phyloP scores from a whole-genome alignment of 53 echinoderm and acorn worm species.

The Henricia sp. region DNA sequence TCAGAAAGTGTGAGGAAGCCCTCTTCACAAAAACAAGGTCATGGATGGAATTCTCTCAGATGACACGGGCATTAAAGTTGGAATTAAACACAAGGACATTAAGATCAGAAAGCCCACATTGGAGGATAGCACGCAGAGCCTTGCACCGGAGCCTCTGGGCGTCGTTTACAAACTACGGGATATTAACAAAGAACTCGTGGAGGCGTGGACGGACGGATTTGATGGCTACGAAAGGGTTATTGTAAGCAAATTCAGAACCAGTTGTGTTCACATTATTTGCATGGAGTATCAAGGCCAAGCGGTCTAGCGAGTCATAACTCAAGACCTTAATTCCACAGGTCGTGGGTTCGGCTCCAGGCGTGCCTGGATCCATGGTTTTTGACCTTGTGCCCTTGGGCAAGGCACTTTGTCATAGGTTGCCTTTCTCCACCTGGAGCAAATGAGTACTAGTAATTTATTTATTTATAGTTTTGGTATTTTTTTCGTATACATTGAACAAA shows the following conservation, averaged over 20 bases:
- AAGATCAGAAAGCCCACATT: conserved; percentile 80
- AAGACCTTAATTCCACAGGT: no score
- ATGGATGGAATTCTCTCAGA: conserved; percentile 80
- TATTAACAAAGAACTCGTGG: conserved; percentile 88
- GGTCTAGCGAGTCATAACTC: no score
- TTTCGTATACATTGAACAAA: no score
- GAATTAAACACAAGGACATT: conserved; percentile 82
- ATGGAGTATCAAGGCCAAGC: neutral
- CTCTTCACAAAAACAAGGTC: neutral
- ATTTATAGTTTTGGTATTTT: no score
- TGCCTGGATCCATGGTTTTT: no score
- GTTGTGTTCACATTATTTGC: neutral
- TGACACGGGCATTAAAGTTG: conserved; percentile 65
- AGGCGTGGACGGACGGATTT: conserved; percentile 85
- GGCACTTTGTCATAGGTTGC: no score
- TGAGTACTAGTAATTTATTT: no score
- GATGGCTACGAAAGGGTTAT: conserved; percentile 82
- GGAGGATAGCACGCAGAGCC: conserved; percentile 49
- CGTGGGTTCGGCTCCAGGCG: no score
- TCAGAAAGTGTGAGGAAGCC: no score
- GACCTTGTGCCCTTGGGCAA: no score
- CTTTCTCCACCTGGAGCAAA: no score
- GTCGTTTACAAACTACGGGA: conserved; percentile 90
- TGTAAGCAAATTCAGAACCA: conserved; percentile 57
- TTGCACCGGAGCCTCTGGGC: conserved; percentile 57